A percentile compares a stretch with the other conserved stretches of the same genome.
Evolutionary conservation across 2,113 vertebrate genomes (phyloP).

Genomic region (Alaudala cheleensis): DNA sequence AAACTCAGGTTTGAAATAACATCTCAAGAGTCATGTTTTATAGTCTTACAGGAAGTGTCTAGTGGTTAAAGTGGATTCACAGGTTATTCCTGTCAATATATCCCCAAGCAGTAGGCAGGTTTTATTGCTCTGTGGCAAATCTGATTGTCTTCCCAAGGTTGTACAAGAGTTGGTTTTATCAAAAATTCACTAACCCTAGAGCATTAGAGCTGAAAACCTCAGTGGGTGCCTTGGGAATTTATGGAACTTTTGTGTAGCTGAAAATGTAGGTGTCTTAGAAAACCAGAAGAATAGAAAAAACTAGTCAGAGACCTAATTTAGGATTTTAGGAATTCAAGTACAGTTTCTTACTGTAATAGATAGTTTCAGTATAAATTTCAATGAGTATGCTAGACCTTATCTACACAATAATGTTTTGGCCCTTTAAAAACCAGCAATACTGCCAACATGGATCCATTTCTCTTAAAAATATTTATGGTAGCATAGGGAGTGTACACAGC

Average conservation of each 20-base stretch:
- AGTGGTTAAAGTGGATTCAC: not conserved
- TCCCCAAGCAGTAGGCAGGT: not conserved
- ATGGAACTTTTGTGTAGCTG: not conserved
- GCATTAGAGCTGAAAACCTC: not conserved
- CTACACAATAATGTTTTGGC: not conserved
- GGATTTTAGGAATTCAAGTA: not conserved
- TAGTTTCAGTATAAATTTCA: not conserved
- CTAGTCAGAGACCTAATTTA: not conserved
- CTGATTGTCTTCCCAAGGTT: not conserved
- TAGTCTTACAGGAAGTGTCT: not conserved
- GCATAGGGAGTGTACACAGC: not conserved
- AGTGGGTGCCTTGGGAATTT: not conserved
- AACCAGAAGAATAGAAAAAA: not conserved
- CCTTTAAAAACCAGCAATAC: not conserved
- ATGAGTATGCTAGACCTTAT: not conserved
- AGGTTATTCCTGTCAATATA: conserved; percentile 32
- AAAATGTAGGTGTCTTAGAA: not conserved
- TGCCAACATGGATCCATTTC: not conserved
- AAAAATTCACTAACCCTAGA: not conserved
- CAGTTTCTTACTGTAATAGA: not conserved
- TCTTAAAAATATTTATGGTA: not conserved
- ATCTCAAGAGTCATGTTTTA: not conserved
- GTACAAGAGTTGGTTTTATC: not conserved
- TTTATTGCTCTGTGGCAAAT: not conserved
- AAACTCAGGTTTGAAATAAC: not conserved